A percentile compares a stretch with the other conserved stretches of the same genome.
phyloP scores from a whole-genome alignment of 2,888 invertebrate species.

The Nysson spinosus region DNA sequence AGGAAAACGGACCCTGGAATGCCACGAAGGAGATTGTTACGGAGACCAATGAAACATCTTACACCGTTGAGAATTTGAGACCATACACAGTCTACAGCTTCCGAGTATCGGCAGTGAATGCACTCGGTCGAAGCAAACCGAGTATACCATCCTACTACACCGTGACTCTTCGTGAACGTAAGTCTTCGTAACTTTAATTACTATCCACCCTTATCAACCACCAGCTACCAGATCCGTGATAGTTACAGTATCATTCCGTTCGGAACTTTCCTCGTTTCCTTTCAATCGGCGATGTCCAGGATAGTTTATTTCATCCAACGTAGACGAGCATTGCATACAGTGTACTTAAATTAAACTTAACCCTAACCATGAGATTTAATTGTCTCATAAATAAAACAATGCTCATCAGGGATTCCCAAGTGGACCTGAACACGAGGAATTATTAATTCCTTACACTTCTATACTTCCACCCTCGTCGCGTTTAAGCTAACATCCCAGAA shows the following conservation, averaged over 20 bases:
- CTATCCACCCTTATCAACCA: not conserved
- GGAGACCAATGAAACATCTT: slow-evolving; percentile 82
- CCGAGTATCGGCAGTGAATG: slow-evolving; percentile 85
- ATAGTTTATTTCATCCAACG: not conserved
- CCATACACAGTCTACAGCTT: slow-evolving; percentile 89
- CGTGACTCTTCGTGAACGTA: slow-evolving; percentile 86
- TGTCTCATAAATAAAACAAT: too few species aligned
- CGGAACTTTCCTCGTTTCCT: slow-evolving; percentile 19
- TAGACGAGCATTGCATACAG: too few species aligned
- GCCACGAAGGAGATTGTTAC: slow-evolving; percentile 81
- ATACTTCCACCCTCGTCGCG: too few species aligned
- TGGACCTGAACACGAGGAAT: too few species aligned
- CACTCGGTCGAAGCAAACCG: slow-evolving; percentile 83
- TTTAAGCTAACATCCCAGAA: too few species aligned
- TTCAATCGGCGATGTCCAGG: slow-evolving; percentile 11
- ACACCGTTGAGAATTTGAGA: slow-evolving; percentile 83
- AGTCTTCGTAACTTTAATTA: slow-evolving; percentile 29
- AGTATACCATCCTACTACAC: slow-evolving; percentile 86
- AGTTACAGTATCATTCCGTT: slow-evolving; percentile 4
- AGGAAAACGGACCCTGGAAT: slow-evolving; percentile 85
- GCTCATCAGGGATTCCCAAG: too few species aligned
- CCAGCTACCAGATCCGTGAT: not conserved
- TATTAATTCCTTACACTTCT: too few species aligned
- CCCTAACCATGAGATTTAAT: too few species aligned
- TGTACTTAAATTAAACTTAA: too few species aligned